Conservation (phyloP, 2,113 vertebrate species). For the Seriola aureovittata region DNA sequence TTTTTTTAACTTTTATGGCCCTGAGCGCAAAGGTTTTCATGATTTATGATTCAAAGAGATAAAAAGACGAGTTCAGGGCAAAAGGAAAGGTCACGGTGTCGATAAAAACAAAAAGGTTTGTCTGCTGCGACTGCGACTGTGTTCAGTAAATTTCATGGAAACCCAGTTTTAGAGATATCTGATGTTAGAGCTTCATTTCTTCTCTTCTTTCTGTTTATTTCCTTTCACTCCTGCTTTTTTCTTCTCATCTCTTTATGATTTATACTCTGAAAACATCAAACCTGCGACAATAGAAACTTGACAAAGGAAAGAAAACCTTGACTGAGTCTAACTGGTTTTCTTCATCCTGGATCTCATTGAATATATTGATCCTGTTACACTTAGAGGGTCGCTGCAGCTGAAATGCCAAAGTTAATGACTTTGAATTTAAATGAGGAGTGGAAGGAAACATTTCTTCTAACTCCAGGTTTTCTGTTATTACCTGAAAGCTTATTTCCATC, state of each 20-base stretch:
- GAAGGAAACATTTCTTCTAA: neutral
- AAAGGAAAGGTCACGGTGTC: too few species aligned
- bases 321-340: neutral
- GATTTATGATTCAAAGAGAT: neutral
- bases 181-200: neutral
- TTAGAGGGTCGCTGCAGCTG: neutral
- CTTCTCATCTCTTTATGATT: neutral
- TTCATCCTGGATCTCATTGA: neutral
- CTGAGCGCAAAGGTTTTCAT: neutral
- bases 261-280: too few species aligned
- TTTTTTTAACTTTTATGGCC: neutral
- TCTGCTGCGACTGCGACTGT: too few species aligned
- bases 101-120: too few species aligned
- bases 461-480: too few species aligned
- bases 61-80: neutral
- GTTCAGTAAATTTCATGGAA: too few species aligned
- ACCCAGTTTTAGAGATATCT: neutral
- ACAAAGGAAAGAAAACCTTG: too few species aligned
- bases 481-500: slow-evolving; percentile 38
- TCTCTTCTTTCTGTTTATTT: neutral
- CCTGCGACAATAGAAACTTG: neutral
- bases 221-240: neutral
- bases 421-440: slow-evolving; percentile 11
- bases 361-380: neutral
- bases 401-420: slow-evolving; percentile 26